phyloP scores from a whole-genome alignment of 2,888 invertebrate genomes.

The Morpho helenor region DNA sequence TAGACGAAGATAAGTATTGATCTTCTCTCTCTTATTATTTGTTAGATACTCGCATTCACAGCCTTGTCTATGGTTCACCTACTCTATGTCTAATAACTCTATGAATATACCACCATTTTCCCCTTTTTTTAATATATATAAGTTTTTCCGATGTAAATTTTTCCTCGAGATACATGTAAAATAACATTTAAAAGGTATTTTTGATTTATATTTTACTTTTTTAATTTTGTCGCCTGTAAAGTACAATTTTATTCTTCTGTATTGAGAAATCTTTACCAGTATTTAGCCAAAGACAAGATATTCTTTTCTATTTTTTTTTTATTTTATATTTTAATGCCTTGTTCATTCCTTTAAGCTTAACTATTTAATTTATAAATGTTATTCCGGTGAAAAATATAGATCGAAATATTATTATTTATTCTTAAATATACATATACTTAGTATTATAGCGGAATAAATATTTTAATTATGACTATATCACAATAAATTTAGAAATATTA shows the following conservation, averaged over 20 bases:
- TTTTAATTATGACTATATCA: constrained; percentile 6
- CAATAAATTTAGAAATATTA: neutral
- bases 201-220: constrained; percentile 17
- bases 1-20: no score
- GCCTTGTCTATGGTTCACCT: no score
- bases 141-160: no score
- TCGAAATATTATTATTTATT: constrained; percentile 11
- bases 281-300: constrained; percentile 60
- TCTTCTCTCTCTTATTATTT: no score
- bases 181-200: neutral
- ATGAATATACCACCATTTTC: no score
- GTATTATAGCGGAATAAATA: constrained; percentile 11
- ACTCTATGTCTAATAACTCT: no score
- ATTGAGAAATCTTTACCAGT: constrained; percentile 31
- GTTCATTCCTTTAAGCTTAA: constrained; percentile 44
- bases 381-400: constrained; percentile 6
- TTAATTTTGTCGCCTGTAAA: constrained; percentile 48
- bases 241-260: constrained; percentile 52
- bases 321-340: constrained; percentile 37
- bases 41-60: no score
- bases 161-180: neutral
- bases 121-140: no score
- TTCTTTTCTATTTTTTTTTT: constrained; percentile 37
- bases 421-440: constrained; percentile 4
- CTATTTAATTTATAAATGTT: constrained; percentile 21